A percentile compares a stretch with the other conserved stretches of the same genome.
phyloP scores from a whole-genome alignment of 1,140 invertebrate genomes.

The Papilio aristodemus region DNA sequence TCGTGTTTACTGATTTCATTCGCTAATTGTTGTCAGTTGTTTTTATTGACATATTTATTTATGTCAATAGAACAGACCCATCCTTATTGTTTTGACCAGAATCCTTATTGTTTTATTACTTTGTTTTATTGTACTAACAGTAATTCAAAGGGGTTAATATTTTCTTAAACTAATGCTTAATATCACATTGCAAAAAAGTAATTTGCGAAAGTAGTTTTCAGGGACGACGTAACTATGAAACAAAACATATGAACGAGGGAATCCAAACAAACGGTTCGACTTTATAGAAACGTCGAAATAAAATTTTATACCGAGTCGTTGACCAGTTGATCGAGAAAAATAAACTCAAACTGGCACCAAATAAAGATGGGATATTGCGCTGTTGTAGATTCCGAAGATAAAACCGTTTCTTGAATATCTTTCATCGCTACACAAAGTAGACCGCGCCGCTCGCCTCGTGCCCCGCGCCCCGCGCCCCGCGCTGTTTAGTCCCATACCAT shows the following conservation, averaged over 20 bases:
- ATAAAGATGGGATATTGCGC: slow-evolving; percentile 20
- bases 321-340: slow-evolving; percentile 31
- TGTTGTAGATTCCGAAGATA: slow-evolving; percentile 12
- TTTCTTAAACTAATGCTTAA: background rate
- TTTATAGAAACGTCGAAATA: slow-evolving; percentile 21
- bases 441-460: background rate
- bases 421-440: slow-evolving; percentile 19
- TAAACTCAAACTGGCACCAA: slow-evolving; percentile 22
- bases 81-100: too few relatives aligned
- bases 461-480: slow-evolving; percentile 7
- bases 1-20: too few relatives aligned
- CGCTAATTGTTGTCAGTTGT: too few relatives aligned
- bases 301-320: slow-evolving; percentile 23
- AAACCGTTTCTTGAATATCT: slow-evolving; percentile 22
- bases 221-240: background rate
- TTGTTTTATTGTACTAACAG: too few relatives aligned
- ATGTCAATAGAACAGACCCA: too few relatives aligned
- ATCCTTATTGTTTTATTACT: too few relatives aligned
- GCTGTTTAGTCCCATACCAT: slow-evolving; percentile 24
- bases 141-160: too few relatives aligned
- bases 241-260: slow-evolving; percentile 7
- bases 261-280: background rate
- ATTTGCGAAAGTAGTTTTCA: slow-evolving; percentile 2
- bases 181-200: background rate
- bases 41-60: too few relatives aligned